Conservation (phyloP, 2,797 vertebrate species). For the Poecilia gillii region DNA sequence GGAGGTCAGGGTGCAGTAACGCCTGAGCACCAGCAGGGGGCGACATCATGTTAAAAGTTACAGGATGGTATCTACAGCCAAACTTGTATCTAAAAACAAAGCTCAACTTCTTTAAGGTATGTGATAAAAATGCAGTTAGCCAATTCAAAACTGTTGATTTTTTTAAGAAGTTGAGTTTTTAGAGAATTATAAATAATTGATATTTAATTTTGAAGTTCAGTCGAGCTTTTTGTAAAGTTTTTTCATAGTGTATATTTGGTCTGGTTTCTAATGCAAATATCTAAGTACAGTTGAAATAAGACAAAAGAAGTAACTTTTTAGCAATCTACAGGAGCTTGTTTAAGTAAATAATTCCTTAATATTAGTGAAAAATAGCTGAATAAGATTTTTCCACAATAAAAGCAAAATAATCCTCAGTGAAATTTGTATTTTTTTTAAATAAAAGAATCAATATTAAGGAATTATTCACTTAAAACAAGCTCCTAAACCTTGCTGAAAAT, state of each 20-base stretch:
- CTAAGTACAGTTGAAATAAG: too few relatives aligned
- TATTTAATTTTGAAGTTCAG: background rate
- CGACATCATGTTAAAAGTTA: conserved; percentile 6
- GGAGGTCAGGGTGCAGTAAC: background rate
- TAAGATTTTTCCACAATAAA: too few relatives aligned
- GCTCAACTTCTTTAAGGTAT: background rate
- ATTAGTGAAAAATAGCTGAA: too few relatives aligned
- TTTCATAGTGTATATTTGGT: background rate
- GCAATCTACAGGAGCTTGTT: too few relatives aligned
- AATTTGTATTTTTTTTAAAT: too few relatives aligned
- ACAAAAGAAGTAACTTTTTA: too few relatives aligned
- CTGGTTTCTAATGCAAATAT: too few relatives aligned
- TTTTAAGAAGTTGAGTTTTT: background rate
- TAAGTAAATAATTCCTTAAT: too few relatives aligned
- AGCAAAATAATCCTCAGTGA: too few relatives aligned
- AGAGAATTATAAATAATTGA: background rate
- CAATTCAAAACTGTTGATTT: background rate
- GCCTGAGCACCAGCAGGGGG: conserved; percentile 56
- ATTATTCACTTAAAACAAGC: too few relatives aligned
- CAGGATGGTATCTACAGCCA: background rate
- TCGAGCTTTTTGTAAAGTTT: background rate
- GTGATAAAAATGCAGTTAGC: background rate
- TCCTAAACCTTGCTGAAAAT: too few relatives aligned
- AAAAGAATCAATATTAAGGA: too few relatives aligned
- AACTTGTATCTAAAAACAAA: background rate